Conservation (phyloP, 2,113 vertebrate genomes). For the Oceanodroma tethys region DNA sequence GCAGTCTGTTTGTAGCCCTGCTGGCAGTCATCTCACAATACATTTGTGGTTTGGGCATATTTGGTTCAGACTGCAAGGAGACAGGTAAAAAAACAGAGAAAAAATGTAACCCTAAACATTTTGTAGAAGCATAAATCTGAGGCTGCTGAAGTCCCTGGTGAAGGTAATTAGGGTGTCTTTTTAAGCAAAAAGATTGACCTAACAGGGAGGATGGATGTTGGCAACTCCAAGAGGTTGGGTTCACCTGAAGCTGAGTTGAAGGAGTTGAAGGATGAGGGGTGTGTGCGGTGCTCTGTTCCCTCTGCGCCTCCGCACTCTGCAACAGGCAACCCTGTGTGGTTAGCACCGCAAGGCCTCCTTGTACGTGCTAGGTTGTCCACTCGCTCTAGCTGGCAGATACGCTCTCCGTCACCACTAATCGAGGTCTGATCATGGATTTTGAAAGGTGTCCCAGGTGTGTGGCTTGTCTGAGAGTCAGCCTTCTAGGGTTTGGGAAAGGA, state of each 20-base stretch:
- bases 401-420: accelerated
- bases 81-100: neutral
- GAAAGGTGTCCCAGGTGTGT: neutral
- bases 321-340: neutral
- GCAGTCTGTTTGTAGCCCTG: neutral
- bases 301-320: neutral
- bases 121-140: neutral
- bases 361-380: neutral
- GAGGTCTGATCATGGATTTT: neutral
- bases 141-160: neutral
- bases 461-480: neutral
- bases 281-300: neutral
- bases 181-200: neutral
- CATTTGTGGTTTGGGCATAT: neutral
- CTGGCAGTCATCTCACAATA: neutral
- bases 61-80: neutral
- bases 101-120: neutral
- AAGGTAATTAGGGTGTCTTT: neutral
- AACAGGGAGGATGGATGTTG: neutral
- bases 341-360: neutral
- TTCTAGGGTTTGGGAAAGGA: neutral
- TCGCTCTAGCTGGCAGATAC: neutral
- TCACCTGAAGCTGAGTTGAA: neutral
- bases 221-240: neutral
- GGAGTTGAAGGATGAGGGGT: neutral